Evolutionary conservation across 2,797 vertebrate genomes (phyloP), one percentile per base, ranked within the genome.

Genomic region (Remorina albescens): DNA sequence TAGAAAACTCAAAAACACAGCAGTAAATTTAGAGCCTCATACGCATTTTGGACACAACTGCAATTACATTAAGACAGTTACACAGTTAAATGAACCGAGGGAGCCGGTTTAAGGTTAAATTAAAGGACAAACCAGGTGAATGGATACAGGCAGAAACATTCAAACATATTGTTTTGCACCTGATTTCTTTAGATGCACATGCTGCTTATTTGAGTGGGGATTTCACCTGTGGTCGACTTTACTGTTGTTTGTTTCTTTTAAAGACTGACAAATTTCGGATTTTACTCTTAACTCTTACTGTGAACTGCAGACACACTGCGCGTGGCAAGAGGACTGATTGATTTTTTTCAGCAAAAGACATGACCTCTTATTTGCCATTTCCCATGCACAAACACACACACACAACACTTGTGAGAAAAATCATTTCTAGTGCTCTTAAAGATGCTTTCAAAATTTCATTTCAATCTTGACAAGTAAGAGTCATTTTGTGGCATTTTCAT

Each of bases 401-500:
- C 30, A 53, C 39, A 41, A 15, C 28, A 12, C 49, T 44, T 53
- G 8, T 32, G 28, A 32, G 15, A 54, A 10, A 2, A 53, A 9
- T 28, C 23, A 2, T 59, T 50, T 8, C 28, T 37, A 26, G 26
- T 13, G 10, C 61, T 49, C 23, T 34, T 26, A 46, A 39, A 36
- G 55, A 18, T 19, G 16, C 41, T 18, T 7, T 42, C 16, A 18
- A 42, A 42, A 42, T 42, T 19, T 63, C 2, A 57, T 64, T 59
- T 67, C 54, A 26, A 13, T 19, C 30, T 36, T 46, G 32, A 75
- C 64, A 19, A 72, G 67, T 25, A 59, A 28, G 1, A 66, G 7
- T 41, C 2, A 62, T 66, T 28, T 57, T 15, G 50, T 68, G 13
- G 42, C 18, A 58, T 67, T 81, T 76, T 44, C 32, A 57, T 26